Percentiles rank a stretch among this genome's conserved stretches.
Conservation (phyloP, 2,113 vertebrate genomes). For the Agapornis roseicollis region DNA sequence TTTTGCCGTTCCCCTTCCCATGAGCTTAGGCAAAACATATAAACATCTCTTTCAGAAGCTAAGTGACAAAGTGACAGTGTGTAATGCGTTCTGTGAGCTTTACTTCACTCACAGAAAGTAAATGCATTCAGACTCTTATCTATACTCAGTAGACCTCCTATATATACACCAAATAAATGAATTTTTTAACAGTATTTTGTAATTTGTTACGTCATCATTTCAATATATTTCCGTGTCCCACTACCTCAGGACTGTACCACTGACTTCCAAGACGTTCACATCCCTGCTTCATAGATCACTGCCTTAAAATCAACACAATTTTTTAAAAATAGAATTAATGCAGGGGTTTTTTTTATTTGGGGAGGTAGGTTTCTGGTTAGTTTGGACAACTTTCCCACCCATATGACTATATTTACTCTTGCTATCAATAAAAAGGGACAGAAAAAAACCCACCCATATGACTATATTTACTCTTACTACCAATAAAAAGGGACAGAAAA, state of each 20-base stretch:
- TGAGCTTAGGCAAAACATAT: not conserved
- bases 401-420: not conserved
- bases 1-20: conserved; percentile 2
- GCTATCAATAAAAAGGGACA: not conserved
- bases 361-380: not conserved
- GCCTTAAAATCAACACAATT: not conserved
- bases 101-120: not conserved
- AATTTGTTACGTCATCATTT: not conserved
- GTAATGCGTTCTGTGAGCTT: not conserved
- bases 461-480: not conserved
- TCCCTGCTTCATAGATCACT: not conserved
- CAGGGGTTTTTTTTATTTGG: not conserved
- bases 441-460: not conserved
- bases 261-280: not conserved
- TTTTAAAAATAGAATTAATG: not conserved
- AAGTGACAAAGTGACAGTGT: not conserved
- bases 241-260: not conserved
- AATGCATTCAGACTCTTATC: not conserved
- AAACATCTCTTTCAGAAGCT: not conserved
- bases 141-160: not conserved
- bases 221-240: not conserved
- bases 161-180: not conserved
- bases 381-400: not conserved
- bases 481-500: not conserved
- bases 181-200: not conserved